Conservation (phyloP, 2,113 vertebrate species). For the Cinclus mexicanus region DNA sequence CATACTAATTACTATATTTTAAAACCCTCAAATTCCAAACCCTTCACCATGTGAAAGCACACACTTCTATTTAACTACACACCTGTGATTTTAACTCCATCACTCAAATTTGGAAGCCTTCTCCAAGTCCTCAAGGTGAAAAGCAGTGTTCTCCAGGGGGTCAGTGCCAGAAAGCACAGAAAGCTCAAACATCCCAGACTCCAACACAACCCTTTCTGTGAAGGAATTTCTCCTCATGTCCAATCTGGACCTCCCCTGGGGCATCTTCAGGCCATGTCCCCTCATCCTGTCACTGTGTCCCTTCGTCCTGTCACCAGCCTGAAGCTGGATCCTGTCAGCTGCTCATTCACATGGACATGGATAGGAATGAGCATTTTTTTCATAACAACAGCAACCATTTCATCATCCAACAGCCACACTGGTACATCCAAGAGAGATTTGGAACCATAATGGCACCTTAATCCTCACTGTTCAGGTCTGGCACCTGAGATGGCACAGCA, state of each 20-base stretch:
- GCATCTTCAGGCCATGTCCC: neutral
- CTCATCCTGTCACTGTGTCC: neutral
- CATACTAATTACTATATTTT: too few species aligned
- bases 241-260: neutral
- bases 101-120: too few species aligned
- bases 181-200: too few species aligned
- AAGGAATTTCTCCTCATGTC: neutral
- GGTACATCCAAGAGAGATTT: neutral
- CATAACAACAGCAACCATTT: neutral
- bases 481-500: neutral
- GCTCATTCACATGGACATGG: neutral
- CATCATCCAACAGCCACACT: neutral
- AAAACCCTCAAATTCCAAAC: too few species aligned
- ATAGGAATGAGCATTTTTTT: neutral
- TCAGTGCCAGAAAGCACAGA: too few species aligned
- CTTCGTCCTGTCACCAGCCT: neutral
- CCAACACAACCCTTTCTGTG: neutral
- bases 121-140: too few species aligned
- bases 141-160: too few species aligned
- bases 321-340: neutral
- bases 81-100: too few species aligned
- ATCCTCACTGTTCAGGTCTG: neutral
- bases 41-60: too few species aligned
- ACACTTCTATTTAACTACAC: too few species aligned
- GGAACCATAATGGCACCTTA: neutral